Evolutionary conservation across 2,888 invertebrate genomes (phyloP), one percentile per base, ranked within the genome.

Genomic region (Creontiades dilutus): DNA sequence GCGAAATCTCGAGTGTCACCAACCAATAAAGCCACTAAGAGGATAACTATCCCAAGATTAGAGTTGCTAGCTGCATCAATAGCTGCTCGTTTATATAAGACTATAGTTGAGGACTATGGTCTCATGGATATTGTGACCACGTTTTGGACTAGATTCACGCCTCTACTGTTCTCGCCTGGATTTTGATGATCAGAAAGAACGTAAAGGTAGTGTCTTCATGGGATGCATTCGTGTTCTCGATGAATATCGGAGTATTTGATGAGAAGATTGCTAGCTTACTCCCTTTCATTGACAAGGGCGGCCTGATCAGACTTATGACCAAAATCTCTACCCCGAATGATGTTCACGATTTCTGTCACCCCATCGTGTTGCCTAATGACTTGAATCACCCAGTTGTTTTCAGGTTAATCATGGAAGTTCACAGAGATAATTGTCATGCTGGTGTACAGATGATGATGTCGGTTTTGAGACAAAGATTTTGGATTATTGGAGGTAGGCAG

Each of bases 1-100:
- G 92, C 92, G 5, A 92, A 92, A 89, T 28, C 92, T 46, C 91
- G 93, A 91, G 92, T 93, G 19, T 91, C 92, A 23, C 92, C 92
- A 0, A 57, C 91, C 2, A 91, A 92, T 80, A 68, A 68, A 23
- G 1, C 68, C 1, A 4, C 90, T 13, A 90, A 90, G 48, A 37
- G 84, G 12, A 19, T 91, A 0, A 86, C 91, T 2, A 92, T 92
- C 52, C 91, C 91, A 9, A 23, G 91, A 61, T 27, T 91, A 85
- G 92, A 92, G 90, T 48, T 92, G 14, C 80, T 91, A 19, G 92
- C 91, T n/a, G 91, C 91, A 7, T 37, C 91, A 4, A 91, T 92
- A n/a, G 91, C 90, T 47, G 88, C 80, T n/a, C 48, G 88, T 2
- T 28, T 88, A 16, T 27, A 37, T 4, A 3, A 48, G 4, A 23